Conservation (phyloP, 2,888 invertebrate species). For the Rhingia campestris region DNA sequence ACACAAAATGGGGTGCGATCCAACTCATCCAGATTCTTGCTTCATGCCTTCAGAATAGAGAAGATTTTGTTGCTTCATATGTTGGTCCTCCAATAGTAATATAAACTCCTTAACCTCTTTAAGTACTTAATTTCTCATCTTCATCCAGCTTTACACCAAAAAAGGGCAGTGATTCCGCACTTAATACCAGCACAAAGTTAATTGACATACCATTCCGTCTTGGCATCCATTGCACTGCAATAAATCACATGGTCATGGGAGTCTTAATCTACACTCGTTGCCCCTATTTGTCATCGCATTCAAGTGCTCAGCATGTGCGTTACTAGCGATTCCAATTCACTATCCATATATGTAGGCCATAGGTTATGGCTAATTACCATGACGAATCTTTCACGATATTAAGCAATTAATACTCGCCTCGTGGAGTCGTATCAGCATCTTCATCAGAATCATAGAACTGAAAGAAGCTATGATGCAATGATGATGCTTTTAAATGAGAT, state of each 20-base stretch:
- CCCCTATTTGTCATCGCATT: not conserved
- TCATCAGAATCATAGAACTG: not conserved
- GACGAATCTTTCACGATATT: constrained; percentile 29
- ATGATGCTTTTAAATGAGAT: constrained; percentile 23
- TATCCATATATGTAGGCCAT: constrained; percentile 17
- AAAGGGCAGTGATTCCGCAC: not conserved
- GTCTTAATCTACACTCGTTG: constrained; percentile 5
- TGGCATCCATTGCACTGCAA: constrained; percentile 14
- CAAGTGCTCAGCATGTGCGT: not conserved
- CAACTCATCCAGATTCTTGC: no score
- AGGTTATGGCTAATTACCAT: constrained; percentile 45
- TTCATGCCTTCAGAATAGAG: no score
- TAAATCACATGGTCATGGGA: constrained; percentile 33
- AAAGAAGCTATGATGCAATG: constrained; percentile 1
- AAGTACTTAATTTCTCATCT: no score
- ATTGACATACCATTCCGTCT: not conserved
- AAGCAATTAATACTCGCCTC: constrained; percentile 23
- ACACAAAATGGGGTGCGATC: no score
- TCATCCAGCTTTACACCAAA: not conserved
- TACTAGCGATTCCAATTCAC: not conserved
- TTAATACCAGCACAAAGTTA: not conserved
- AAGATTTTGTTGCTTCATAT: no score
- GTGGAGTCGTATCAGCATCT: not conserved
- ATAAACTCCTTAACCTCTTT: no score
- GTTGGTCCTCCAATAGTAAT: no score